phyloP scores from a whole-genome alignment of 2,888 invertebrate genomes.

The Carcina quercana region DNA sequence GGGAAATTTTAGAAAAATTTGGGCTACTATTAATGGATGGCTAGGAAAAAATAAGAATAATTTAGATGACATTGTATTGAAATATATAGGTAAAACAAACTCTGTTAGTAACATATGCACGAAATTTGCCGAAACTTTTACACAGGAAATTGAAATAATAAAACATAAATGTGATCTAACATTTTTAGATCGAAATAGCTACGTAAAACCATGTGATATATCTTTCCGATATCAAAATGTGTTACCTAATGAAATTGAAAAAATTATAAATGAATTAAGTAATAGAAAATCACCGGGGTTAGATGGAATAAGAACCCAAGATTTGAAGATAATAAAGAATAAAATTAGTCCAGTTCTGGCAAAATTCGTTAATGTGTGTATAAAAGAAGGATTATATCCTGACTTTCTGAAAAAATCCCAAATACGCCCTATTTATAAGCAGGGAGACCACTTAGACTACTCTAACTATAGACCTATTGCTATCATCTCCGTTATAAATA shows the following conservation, averaged over 20 bases:
- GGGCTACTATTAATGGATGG: not conserved
- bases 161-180: slow-evolving; percentile 1
- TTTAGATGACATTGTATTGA: not conserved
- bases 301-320: not conserved
- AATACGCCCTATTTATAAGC: not conserved
- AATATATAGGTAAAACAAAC: slow-evolving; percentile 3
- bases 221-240: not conserved
- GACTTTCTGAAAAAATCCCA: not conserved
- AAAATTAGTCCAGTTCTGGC: not conserved
- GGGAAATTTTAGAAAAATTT: too few relatives aligned
- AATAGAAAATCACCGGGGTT: not conserved
- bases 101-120: not conserved
- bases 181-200: not conserved
- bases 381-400: not conserved
- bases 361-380: not conserved
- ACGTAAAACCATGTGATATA: not conserved
- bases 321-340: not conserved
- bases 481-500: slow-evolving; percentile 2
- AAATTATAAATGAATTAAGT: not conserved
- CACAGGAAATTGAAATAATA: slow-evolving; percentile 1
- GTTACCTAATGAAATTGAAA: not conserved
- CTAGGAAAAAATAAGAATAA: not conserved
- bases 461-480: not conserved
- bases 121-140: slow-evolving; percentile 1
- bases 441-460: not conserved